Conservation (phyloP, 2,113 vertebrate genomes). For the Stomatorhinus ivindoensis region DNA sequence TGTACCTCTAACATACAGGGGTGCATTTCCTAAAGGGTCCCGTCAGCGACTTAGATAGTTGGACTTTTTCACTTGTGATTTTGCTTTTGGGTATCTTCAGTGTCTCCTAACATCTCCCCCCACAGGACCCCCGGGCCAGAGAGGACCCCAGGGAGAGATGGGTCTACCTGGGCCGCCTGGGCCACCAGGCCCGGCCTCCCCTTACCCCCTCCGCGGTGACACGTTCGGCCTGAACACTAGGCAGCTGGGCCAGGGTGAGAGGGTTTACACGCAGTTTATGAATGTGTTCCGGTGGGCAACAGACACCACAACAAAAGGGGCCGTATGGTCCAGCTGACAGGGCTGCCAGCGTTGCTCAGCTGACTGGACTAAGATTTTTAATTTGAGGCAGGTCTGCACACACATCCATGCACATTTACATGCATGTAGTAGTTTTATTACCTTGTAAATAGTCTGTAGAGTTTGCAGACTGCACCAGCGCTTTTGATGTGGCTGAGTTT, state of each 20-base stretch:
- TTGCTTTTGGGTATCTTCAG: background rate
- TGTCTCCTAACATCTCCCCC: background rate
- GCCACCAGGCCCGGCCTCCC: constrained; percentile 58
- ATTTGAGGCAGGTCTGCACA: background rate
- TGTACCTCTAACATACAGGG: background rate
- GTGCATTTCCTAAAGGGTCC: background rate
- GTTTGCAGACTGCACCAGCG: background rate
- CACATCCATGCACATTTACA: background rate
- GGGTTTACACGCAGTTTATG: background rate
- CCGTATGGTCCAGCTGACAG: background rate
- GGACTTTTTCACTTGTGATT: background rate
- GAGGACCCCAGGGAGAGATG: constrained; percentile 64
- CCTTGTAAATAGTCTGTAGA: background rate
- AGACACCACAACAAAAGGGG: background rate
- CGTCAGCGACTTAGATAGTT: background rate
- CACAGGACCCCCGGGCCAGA: constrained; percentile 48
- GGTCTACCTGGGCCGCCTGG: constrained; percentile 66
- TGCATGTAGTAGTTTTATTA: background rate
- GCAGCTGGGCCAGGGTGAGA: constrained; percentile 62
- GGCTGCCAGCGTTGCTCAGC: background rate
- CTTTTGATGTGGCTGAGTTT: background rate
- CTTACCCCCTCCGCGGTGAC: constrained; percentile 56
- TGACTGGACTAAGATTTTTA: background rate
- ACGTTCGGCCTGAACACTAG: constrained; percentile 62
- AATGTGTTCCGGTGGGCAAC: background rate